Conservation (phyloP, 2,113 vertebrate genomes). For the Xyliphius kryptos region DNA sequence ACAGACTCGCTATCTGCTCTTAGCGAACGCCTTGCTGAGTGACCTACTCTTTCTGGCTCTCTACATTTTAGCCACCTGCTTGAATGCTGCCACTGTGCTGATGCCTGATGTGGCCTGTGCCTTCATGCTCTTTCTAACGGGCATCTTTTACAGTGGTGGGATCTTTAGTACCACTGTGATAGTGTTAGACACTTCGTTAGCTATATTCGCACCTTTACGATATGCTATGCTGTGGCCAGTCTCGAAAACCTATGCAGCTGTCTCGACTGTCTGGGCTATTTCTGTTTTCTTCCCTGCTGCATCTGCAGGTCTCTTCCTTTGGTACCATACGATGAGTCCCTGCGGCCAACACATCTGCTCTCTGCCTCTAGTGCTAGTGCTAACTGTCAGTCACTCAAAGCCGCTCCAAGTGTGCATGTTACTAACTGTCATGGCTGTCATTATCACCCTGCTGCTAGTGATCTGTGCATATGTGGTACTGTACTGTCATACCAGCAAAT, state of each 20-base stretch:
- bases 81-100: conserved; percentile 51
- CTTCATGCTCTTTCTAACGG: conserved; percentile 57
- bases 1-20: conserved; percentile 70
- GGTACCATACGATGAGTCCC: conserved; percentile 48
- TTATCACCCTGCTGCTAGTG: conserved; percentile 63
- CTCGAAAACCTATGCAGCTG: conserved; percentile 52
- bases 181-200: conserved; percentile 66
- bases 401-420: conserved; percentile 62
- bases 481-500: conserved; percentile 63
- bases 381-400: conserved; percentile 57
- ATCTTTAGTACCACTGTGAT: conserved; percentile 64
- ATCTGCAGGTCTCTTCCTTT: conserved; percentile 55
- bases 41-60: conserved; percentile 65
- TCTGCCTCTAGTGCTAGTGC: conserved; percentile 57
- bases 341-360: conserved; percentile 58
- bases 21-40: conserved; percentile 66
- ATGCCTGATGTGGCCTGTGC: conserved; percentile 58
- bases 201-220: conserved; percentile 63
- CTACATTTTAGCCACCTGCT: conserved; percentile 54
- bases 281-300: conserved; percentile 55
- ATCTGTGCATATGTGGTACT: conserved; percentile 62
- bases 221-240: conserved; percentile 59
- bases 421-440: conserved; percentile 47
- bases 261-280: conserved; percentile 53
- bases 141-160: conserved; percentile 60